Conservation (phyloP, 2,888 invertebrate species). For the Thysanoteuthis rhombus region DNA sequence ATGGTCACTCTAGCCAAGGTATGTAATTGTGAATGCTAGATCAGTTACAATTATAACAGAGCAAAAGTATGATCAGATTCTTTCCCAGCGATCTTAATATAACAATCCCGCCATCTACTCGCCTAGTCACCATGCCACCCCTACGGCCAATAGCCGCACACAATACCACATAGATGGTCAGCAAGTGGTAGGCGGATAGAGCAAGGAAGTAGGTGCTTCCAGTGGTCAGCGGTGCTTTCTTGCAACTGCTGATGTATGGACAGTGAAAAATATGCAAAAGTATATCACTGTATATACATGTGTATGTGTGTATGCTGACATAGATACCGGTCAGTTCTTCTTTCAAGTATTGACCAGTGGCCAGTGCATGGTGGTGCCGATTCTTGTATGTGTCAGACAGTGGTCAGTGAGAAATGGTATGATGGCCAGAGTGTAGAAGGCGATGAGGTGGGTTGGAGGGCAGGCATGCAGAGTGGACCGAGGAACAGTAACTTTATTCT, state of each 20-base stretch:
- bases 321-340: not conserved
- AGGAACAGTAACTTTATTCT: not conserved
- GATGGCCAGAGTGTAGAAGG: not conserved
- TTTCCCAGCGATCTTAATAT: not conserved
- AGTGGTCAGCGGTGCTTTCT: not conserved
- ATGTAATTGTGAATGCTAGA: not conserved
- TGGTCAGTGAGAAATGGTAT: not conserved
- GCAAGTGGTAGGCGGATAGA: not conserved
- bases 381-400: constrained; percentile 12
- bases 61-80: not conserved
- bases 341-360: not conserved
- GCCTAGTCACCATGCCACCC: not conserved
- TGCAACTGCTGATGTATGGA: not conserved
- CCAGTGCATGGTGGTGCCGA: not conserved
- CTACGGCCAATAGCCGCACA: not conserved
- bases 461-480: not conserved
- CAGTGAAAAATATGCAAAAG: not conserved
- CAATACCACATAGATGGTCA: not conserved
- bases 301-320: not conserved
- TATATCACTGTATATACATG: not conserved
- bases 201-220: not conserved
- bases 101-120: not conserved
- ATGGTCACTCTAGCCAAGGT: not conserved
- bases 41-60: not conserved
- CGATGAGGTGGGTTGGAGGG: not conserved